A percentile compares a stretch with the other conserved stretches of the same genome.
Evolutionary conservation across 2,888 invertebrate genomes (phyloP).

Genomic region (Sphecodes monilicornis): DNA sequence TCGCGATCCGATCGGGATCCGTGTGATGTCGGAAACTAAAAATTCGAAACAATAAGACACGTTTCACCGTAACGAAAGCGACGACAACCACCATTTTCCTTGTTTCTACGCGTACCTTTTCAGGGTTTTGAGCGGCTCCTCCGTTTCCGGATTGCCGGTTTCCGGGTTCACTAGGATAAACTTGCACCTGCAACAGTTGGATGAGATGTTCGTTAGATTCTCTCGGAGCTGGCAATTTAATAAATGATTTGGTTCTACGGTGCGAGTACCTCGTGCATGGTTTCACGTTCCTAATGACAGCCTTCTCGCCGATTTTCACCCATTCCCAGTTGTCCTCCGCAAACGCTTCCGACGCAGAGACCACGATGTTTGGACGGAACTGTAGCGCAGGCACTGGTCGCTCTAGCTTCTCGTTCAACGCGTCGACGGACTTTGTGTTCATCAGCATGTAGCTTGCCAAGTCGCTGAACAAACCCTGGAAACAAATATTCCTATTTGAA

Average conservation of each 20-base stretch:
- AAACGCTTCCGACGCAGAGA: slow-evolving; percentile 84
- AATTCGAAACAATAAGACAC: background rate
- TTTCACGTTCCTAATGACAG: slow-evolving; percentile 85
- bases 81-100: too few species aligned
- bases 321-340: slow-evolving; percentile 87
- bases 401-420: slow-evolving; percentile 85
- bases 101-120: slow-evolving; percentile 82
- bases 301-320: slow-evolving; percentile 86
- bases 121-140: slow-evolving; percentile 86
- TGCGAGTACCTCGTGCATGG: slow-evolving; percentile 85
- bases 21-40: slow-evolving; percentile 72
- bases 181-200: slow-evolving; percentile 80
- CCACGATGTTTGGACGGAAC: slow-evolving; percentile 87
- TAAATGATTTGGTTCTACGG: background rate
- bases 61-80: background rate
- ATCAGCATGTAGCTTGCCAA: slow-evolving; percentile 86
- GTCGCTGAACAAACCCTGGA: slow-evolving; percentile 86
- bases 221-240: background rate
- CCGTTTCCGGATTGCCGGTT: slow-evolving; percentile 83
- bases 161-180: slow-evolving; percentile 85
- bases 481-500: slow-evolving; percentile 8
- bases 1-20: slow-evolving; percentile 67
- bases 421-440: slow-evolving; percentile 85
- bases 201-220: background rate
- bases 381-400: slow-evolving; percentile 83